A percentile compares a stretch with the other conserved stretches of the same genome.
Conservation (phyloP, 2,888 invertebrate species). For the Ochropleura plecta region DNA sequence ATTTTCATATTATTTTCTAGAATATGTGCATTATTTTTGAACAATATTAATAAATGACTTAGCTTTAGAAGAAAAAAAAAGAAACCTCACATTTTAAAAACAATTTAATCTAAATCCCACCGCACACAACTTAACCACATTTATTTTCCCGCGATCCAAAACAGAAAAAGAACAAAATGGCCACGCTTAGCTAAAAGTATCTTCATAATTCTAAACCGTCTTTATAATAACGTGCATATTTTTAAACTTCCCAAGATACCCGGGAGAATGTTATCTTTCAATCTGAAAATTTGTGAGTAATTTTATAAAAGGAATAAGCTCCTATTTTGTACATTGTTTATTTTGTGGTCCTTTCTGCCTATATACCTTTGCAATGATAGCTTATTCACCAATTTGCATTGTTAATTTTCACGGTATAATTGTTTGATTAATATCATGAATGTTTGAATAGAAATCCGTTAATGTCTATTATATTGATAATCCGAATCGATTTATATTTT, state of each 20-base stretch:
- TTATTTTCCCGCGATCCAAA: constrained; percentile 16
- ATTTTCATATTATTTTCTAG: neutral
- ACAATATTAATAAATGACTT: neutral
- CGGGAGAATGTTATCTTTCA: constrained; percentile 66
- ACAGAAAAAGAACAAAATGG: constrained; percentile 36
- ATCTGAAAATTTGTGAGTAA: constrained; percentile 65
- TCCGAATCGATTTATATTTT: constrained; percentile 38
- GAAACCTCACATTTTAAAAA: neutral
- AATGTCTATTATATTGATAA: constrained; percentile 57
- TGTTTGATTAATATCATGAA: constrained; percentile 69
- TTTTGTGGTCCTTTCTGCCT: constrained; percentile 65
- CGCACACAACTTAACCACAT: neutral
- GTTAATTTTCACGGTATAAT: constrained; percentile 71
- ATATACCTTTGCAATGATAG: constrained; percentile 70
- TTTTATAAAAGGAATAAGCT: constrained; percentile 66
- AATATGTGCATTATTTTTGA: neutral
- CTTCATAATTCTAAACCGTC: constrained; percentile 41
- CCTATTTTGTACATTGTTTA: constrained; percentile 73
- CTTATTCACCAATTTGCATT: constrained; percentile 79
- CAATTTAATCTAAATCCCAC: neutral
- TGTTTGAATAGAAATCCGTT: constrained; percentile 53
- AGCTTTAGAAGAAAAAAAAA: neutral
- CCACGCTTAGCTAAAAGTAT: constrained; percentile 47
- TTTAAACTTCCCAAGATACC: constrained; percentile 51
- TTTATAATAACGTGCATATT: constrained; percentile 56